These are phyloP conservation scores for Idaea straminata DNA, from an alignment of 2,888 invertebrate species.

Conservation along the genomic window DNA sequence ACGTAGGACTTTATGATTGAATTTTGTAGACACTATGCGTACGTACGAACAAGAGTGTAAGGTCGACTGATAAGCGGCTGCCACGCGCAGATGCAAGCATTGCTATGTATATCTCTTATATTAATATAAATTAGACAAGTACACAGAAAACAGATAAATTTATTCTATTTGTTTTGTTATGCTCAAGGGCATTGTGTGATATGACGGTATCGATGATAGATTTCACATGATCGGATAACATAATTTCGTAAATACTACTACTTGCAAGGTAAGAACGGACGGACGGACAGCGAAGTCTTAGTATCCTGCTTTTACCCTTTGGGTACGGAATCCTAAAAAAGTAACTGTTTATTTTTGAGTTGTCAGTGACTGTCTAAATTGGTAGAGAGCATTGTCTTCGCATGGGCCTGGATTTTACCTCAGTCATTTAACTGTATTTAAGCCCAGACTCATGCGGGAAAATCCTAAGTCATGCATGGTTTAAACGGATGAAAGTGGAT, in stretches of 20 bases:
- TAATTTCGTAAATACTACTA: not conserved
- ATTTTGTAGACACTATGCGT: not conserved
- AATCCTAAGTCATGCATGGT: too few species aligned
- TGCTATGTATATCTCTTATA: conserved; percentile 33
- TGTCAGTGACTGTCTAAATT: too few species aligned
- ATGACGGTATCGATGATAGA: conserved; percentile 33
- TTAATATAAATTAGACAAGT: conserved; percentile 25
- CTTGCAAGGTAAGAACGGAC: too few species aligned
- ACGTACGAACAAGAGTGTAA: conserved; percentile 23
- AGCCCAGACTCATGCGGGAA: too few species aligned
- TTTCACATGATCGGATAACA: not conserved
- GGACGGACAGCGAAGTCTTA: too few species aligned
- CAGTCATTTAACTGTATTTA: too few species aligned
- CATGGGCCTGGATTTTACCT: too few species aligned
- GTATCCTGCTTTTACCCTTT: too few species aligned
- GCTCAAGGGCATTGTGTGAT: conserved; percentile 24
- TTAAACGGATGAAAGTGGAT: too few species aligned
- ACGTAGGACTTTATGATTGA: not conserved
- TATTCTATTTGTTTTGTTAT: conserved; percentile 18
- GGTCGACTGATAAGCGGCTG: conserved; percentile 65
- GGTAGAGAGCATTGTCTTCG: too few species aligned
- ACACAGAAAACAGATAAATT: conserved; percentile 24
- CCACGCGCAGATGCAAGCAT: conserved; percentile 40
- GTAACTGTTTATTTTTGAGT: too few species aligned
- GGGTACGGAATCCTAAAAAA: too few species aligned